Evolutionary conservation across 2,113 vertebrate species (phyloP), one percentile per base, ranked within the genome.

Genomic region (Neolamprologus falcicula): DNA sequence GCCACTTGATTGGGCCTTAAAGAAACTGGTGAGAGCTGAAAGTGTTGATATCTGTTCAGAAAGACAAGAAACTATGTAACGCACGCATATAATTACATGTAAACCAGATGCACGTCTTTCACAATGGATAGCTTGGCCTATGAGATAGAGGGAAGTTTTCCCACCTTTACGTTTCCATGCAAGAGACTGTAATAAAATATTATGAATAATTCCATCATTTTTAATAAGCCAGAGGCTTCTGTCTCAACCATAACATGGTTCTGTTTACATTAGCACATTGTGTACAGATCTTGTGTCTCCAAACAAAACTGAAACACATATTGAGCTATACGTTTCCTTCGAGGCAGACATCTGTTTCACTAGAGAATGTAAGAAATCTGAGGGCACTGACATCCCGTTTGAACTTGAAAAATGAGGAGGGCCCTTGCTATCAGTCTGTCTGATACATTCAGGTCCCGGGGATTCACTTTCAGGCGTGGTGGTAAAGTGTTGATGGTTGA

Each of bases 351-450:
- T 94, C 86, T 90, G 84, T 88, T 92, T 90, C 61, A 61, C 84
- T 42, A 52, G 52, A 86, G 88, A 94, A 96, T 92, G 88, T 78
- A 17, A 24, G 66, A 91, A 94, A 96, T 92, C 83, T 87, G 31
- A 92, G 85, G 90, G 55, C 90, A 90, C 57, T 88, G 91, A 93
- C 93, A 88, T 88, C 82, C 31, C 7, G 83, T 88, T 91, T 94
- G 91, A 95, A 94, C 89, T 80, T 95, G 93, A 92, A 94, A 93
- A 92, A 83, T 55, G 90, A 95, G 88, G 24, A 71, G 83, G 83
- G 83, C 11, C 55, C 47, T 19, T 19, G 42, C 21, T 86, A 86
- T 87, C 24, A 83, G 89, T 80, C 53, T 47, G 55, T 82, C 59
- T 83, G 66, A 84, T 73, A 73, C 57, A 54, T 81, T 83, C 47